Conservation (phyloP, 1,140 invertebrate species). For the Hycleus phaleratus region DNA sequence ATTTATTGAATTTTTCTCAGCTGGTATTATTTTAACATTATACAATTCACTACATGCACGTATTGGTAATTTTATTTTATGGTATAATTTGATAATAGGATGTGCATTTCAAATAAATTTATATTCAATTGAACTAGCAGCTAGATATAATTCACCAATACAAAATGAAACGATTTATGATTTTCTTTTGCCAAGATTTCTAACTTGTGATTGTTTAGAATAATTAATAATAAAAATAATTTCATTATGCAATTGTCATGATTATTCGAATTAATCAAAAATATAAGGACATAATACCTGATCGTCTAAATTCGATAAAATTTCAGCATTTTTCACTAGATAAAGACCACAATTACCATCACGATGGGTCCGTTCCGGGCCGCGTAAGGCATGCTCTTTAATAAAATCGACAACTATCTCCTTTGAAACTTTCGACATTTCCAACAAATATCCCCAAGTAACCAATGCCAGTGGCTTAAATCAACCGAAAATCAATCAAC, state of each 20-base stretch:
- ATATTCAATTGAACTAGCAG: constrained; percentile 81
- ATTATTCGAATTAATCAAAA: neutral
- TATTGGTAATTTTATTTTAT: constrained; percentile 72
- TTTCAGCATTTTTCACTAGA: constrained; percentile 41
- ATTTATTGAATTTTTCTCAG: constrained; percentile 58
- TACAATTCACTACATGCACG: constrained; percentile 46
- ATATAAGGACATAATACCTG: constrained; percentile 42
- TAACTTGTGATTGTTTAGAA: constrained; percentile 21
- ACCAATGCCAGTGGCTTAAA: constrained; percentile 67
- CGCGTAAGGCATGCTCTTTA: constrained; percentile 52
- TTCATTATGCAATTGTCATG: too few species aligned
- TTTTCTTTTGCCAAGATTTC: constrained; percentile 47
- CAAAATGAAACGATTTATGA: constrained; percentile 41
- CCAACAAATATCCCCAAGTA: constrained; percentile 66
- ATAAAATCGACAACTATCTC: constrained; percentile 57
- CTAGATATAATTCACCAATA: constrained; percentile 66
- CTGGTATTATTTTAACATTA: constrained; percentile 52
- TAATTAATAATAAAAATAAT: neutral
- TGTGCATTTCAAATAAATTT: constrained; percentile 66
- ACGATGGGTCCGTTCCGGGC: constrained; percentile 52
- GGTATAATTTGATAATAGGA: constrained; percentile 69
- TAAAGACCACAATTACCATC: constrained; percentile 54
- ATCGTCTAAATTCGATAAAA: constrained; percentile 47
- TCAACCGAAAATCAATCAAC: neutral
- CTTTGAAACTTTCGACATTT: constrained; percentile 63